phyloP scores from a whole-genome alignment of 2,888 invertebrate genomes.

The Adela reaumurella region DNA sequence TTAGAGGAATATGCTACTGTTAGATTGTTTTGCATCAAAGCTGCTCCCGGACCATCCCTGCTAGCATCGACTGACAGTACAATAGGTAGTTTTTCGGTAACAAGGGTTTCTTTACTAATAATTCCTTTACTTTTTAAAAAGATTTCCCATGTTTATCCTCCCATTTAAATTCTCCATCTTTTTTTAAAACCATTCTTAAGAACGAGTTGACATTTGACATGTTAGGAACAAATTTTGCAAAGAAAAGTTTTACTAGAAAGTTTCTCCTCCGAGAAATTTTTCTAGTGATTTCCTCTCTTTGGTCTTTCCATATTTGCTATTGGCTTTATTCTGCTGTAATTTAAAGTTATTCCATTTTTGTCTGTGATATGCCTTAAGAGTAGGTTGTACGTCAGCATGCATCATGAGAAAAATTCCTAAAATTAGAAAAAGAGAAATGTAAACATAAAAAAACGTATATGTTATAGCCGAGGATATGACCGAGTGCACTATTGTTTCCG shows the following conservation, averaged over 20 bases:
- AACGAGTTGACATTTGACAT: background rate
- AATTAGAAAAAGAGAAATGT: no score
- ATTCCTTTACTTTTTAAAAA: background rate
- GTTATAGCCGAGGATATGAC: no score
- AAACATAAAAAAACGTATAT: no score
- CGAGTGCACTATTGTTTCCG: no score
- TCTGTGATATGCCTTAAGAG: background rate
- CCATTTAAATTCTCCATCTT: background rate
- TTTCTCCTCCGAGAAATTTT: background rate
- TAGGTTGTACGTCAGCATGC: no score
- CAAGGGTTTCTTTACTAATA: background rate
- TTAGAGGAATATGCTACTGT: no score
- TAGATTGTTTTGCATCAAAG: no score
- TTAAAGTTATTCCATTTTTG: background rate
- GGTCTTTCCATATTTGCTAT: background rate
- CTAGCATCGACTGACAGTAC: no score
- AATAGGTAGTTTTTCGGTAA: background rate
- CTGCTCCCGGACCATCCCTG: no score
- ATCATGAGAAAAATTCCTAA: no score
- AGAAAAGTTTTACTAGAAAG: no score
- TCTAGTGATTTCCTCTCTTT: background rate
- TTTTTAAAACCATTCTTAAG: background rate
- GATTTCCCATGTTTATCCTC: background rate
- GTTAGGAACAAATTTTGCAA: background rate
- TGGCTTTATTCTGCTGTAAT: background rate